These are phyloP conservation scores for Agrotis ipsilon DNA, from an alignment of 2,888 invertebrate genomes.

Conservation along the genomic window DNA sequence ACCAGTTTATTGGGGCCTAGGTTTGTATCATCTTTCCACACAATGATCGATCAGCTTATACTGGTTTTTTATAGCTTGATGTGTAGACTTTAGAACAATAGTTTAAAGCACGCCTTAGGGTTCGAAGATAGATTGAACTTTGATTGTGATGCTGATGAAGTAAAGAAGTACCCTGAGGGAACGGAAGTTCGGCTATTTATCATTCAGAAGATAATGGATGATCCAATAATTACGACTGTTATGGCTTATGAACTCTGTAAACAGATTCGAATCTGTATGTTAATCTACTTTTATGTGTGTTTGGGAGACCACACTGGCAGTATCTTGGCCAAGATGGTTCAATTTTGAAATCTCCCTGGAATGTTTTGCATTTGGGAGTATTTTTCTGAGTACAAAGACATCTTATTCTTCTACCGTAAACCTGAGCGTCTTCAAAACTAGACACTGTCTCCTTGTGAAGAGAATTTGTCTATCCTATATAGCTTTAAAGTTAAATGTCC, in stretches of 20 bases:
- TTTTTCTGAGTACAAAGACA: too few species aligned
- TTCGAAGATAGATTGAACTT: slow-evolving; percentile 37
- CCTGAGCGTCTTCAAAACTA: too few species aligned
- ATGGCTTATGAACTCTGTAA: slow-evolving; percentile 30
- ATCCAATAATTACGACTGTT: slow-evolving; percentile 32
- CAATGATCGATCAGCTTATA: too few species aligned
- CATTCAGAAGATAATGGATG: slow-evolving; percentile 37
- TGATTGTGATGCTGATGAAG: slow-evolving; percentile 11
- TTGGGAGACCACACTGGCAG: slow-evolving; percentile 47
- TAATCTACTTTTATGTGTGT: slow-evolving; percentile 35
- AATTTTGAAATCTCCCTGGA: too few species aligned
- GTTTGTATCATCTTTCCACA: too few species aligned
- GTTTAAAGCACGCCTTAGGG: slow-evolving; percentile 54
- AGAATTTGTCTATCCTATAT: too few species aligned
- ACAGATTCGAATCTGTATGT: slow-evolving; percentile 47
- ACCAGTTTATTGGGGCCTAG: too few species aligned
- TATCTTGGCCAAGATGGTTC: background rate
- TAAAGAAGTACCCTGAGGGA: slow-evolving; percentile 45
- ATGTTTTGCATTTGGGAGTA: too few species aligned
- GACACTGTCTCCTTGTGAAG: too few species aligned
- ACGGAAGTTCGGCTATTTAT: slow-evolving; percentile 46
- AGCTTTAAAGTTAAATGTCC: too few species aligned
- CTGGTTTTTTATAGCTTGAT: background rate
- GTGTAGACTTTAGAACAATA: slow-evolving; percentile 57
- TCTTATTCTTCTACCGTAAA: too few species aligned